Evolutionary conservation across 1,140 invertebrate species (phyloP).

Genomic region (Euschistus heros): DNA sequence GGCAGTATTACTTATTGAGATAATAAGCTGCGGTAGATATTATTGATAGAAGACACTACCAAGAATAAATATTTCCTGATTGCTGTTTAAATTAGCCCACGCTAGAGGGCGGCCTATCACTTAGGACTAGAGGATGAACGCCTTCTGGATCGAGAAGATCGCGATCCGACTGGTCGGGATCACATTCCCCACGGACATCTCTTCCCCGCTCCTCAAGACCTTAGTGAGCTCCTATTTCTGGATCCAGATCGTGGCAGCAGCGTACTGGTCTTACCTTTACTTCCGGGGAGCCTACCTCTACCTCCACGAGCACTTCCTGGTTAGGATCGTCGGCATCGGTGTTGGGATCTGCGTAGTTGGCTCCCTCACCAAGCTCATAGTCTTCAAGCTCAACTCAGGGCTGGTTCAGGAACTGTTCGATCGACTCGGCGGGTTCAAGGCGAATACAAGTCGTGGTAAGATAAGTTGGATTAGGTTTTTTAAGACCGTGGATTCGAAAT

Average conservation of each 20-base stretch:
- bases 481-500: no score
- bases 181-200: not conserved
- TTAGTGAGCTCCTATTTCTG: not conserved
- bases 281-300: not conserved
- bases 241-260: not conserved
- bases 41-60: no score
- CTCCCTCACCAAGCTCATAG: not conserved
- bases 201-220: not conserved
- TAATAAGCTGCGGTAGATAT: no score
- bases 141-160: no score
- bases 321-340: not conserved
- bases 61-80: no score
- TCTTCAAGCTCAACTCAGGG: not conserved
- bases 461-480: not conserved
- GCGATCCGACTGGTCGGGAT: not conserved
- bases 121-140: no score
- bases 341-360: not conserved
- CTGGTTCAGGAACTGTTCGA: not conserved
- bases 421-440: not conserved
- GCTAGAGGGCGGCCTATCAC: no score
- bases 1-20: no score
- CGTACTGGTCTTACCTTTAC: not conserved
- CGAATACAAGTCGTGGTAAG: not conserved
- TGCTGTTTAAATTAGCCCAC: no score
- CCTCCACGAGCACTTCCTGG: not conserved